Conservation (phyloP, 2,113 vertebrate genomes). For the Salvelinus fontinalis region DNA sequence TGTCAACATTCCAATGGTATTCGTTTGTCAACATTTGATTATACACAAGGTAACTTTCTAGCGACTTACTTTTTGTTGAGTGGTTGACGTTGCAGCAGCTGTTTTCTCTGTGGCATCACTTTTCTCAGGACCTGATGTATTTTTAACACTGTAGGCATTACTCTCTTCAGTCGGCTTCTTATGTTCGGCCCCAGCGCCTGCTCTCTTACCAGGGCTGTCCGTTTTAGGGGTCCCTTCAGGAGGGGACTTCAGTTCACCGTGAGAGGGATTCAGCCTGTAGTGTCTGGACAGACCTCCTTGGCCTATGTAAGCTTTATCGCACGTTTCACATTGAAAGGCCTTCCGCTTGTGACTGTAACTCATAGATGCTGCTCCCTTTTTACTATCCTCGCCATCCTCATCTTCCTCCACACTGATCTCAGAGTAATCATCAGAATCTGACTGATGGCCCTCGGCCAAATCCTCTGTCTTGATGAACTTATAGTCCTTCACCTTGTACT, state of each 20-base stretch:
- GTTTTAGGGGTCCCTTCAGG: not conserved
- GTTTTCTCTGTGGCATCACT: conserved; percentile 12
- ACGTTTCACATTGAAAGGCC: conserved; percentile 83
- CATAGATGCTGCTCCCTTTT: conserved; percentile 9
- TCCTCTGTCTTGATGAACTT: conserved; percentile 96
- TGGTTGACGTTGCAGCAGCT: conserved; percentile 16
- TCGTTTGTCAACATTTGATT: not conserved
- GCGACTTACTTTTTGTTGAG: conserved; percentile 40
- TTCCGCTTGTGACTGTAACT: conserved; percentile 81
- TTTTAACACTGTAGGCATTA: not conserved
- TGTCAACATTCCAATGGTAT: not conserved
- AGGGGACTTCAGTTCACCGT: conserved; percentile 70
- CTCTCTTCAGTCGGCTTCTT: not conserved
- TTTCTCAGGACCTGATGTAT: not conserved
- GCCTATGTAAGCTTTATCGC: conserved; percentile 94
- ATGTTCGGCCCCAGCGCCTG: conserved; percentile 7
- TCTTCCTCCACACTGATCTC: conserved; percentile 93
- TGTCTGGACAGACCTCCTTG: conserved; percentile 90
- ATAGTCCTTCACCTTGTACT: conserved; percentile 94
- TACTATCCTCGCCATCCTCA: conserved; percentile 68
- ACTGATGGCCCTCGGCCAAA: conserved; percentile 86
- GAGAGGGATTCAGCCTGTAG: conserved; percentile 87
- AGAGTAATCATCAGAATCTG: conserved; percentile 95
- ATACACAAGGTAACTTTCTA: not conserved
- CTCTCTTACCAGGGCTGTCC: not conserved